Evolutionary conservation across 2,797 vertebrate species (phyloP), one percentile per base, ranked within the genome.

Genomic region (Sylvilagus floridanus): DNA sequence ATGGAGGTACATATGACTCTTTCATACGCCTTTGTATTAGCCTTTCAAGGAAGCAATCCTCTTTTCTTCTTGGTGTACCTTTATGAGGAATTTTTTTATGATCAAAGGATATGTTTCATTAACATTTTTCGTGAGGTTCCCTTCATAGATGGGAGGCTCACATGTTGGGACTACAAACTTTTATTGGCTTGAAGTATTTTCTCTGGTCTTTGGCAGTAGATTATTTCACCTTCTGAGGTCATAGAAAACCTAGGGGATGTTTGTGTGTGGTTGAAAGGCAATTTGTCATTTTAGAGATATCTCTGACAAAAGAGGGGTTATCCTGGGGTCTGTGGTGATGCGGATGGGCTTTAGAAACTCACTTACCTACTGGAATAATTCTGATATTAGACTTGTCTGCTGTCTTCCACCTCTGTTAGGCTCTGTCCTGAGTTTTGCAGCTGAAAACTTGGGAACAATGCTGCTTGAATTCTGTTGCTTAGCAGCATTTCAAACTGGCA

Each of bases 11-110:
- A 47, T 47, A 47, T 47, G 8, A 47, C 42, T 47, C 42, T 47
- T 47, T 47, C 42, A 47, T 47, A 47, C 8, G 42, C 54, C n/a
- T n/a, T n/a, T 37, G 37, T 5, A 57, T 21, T 73, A 62, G 21
- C 17, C 17, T 50, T 37, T 21, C 26, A 75, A 35, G n/a, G 26
- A 94, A 26, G 22, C 19, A 35, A 35, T 66, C 7, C 4, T 85
- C 26, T 79, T 95, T 87, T 35, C n/a, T 22, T 72, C 69, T 84
- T 63, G 68, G 9, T 87, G 11, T 91, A 82, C 14, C 60, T 86
- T 81, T 60, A 78, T 65, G 17, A 37, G 19, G 57, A 68, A 57
- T 21, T 86, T 90, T 76, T 63, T 76, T 63, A 19, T 73, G 57
- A 6, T 60, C 90, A 52, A 83, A 89, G 17, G 66, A 66, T 84